Evolutionary conservation across 92 coral and sea anemone species (phyloP), one percentile per base, ranked within the genome.

Genomic region (Ricordea florida): DNA sequence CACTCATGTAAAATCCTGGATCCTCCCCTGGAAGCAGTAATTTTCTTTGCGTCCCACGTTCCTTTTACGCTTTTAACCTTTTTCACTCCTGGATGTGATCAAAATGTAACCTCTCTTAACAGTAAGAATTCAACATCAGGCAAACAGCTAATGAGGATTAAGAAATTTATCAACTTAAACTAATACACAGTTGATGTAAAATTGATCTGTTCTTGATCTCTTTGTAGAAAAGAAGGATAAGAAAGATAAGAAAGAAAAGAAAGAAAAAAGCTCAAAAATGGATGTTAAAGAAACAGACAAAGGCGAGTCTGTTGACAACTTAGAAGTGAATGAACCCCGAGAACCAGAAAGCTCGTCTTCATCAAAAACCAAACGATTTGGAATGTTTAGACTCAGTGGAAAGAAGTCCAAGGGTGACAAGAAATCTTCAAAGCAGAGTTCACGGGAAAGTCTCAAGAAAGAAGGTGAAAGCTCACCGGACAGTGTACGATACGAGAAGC

Each of bases 381-480:
- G 76, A 35, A 22, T 69, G 21, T 69, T 69, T 28, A 14, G 76
- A 27, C 5, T 26, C 10, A 28, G 76, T 26, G 76, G 76, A 52
- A 26, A 30, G 31, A 69, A 69, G 21, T 32, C 74, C 41, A 66
- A 66, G 33, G 21, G 57, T 17, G 62, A 55, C 22, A 55, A 55
- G 32, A 55, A 25, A 15, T 5, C 15, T 22, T 36, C 76, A 2
- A 49, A 69, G 7, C 37, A 69, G 26, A 40, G 50, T 14, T 69
- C 76, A 18, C 24, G 23, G 28, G 76, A 69, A 29, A 69, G 76
- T 31, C 55, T 69, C 63, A 69, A 69, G 50, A 36, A 34, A 1
- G 35, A 15, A 35, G 28, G 62, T 36, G 56, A 13, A n/a, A 50
- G 55, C 8, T 69, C 76, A 38, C 27, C 24, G 37, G 76, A 69